A percentile compares a stretch with the other conserved stretches of the same genome.
Conservation (phyloP, 2,113 vertebrate genomes). For the Cinclus cinclus region DNA sequence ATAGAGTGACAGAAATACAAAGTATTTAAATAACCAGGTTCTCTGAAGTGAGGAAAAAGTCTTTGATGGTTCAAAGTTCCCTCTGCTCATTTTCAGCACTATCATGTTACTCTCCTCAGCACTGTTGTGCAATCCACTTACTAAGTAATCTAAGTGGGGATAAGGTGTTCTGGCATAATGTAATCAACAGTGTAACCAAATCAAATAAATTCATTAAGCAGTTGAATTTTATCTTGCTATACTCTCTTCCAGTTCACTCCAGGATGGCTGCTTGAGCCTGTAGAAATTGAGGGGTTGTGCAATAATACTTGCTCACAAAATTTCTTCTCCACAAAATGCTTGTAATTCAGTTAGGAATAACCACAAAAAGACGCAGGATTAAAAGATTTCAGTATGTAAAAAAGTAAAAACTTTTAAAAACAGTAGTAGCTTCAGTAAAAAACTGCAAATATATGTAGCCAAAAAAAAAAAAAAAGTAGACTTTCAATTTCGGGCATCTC, state of each 20-base stretch:
- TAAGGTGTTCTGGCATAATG: background rate
- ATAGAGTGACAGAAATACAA: background rate
- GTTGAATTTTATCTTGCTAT: background rate
- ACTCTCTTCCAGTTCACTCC: slow-evolving; percentile 41
- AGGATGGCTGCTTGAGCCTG: slow-evolving; percentile 20
- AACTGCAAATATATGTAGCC: slow-evolving; percentile 10
- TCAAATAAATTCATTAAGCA: background rate
- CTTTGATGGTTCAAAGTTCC: background rate
- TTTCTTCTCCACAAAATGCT: background rate
- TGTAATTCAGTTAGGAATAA: slow-evolving; percentile 24
- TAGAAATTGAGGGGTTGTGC: background rate
- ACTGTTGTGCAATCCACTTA: background rate
- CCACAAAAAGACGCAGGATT: background rate
- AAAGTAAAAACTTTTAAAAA: slow-evolving; percentile 31
- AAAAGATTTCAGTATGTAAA: slow-evolving; percentile 21
- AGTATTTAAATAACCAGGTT: background rate
- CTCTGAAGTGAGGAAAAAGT: background rate
- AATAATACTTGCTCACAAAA: background rate
- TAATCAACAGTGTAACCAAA: background rate
- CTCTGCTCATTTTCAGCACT: background rate
- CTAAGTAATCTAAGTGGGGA: background rate
- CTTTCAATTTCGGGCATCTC: slow-evolving; percentile 1
- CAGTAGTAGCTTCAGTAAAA: slow-evolving; percentile 59
- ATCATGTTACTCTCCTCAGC: background rate
- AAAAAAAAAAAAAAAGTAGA: background rate